These are phyloP conservation scores for Alauda arvensis DNA, from an alignment of 2,797 vertebrate species.

Conservation along the genomic window DNA sequence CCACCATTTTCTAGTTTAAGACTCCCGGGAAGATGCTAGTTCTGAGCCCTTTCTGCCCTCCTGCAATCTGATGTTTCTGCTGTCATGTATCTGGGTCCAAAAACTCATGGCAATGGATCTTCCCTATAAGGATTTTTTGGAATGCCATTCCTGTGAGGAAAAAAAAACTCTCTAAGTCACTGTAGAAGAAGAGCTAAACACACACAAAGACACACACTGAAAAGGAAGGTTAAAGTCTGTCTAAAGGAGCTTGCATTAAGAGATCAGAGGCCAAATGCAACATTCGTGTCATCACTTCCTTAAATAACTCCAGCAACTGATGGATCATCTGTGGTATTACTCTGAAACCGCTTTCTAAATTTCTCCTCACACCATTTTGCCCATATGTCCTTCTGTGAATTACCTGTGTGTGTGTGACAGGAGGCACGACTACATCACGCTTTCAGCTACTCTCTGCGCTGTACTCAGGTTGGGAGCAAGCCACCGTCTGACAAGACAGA, in stretches of 20 bases:
- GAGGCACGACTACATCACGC: not conserved
- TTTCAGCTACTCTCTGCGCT: not conserved
- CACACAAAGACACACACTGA: not conserved
- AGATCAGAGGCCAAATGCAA: constrained; percentile 17
- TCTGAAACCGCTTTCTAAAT: not conserved
- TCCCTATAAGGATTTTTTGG: not conserved
- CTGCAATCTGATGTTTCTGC: not conserved
- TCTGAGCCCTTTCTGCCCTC: not conserved
- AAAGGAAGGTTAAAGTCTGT: not conserved
- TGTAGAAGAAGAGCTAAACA: not conserved
- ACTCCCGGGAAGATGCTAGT: not conserved
- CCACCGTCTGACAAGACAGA: not conserved
- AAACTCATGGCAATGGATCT: not conserved
- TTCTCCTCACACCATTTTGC: not conserved
- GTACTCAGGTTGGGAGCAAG: not conserved
- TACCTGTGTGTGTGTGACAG: not conserved
- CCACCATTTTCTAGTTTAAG: not conserved
- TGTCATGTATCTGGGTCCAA: not conserved
- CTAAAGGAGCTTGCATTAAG: not conserved
- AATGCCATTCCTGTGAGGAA: not conserved
- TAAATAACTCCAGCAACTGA: not conserved
- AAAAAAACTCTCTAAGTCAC: not conserved
- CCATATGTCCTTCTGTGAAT: not conserved
- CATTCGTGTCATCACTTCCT: constrained; percentile 3
- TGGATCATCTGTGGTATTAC: not conserved